phyloP scores from a whole-genome alignment of 23 tunicate species.

The Diplosoma virens region DNA sequence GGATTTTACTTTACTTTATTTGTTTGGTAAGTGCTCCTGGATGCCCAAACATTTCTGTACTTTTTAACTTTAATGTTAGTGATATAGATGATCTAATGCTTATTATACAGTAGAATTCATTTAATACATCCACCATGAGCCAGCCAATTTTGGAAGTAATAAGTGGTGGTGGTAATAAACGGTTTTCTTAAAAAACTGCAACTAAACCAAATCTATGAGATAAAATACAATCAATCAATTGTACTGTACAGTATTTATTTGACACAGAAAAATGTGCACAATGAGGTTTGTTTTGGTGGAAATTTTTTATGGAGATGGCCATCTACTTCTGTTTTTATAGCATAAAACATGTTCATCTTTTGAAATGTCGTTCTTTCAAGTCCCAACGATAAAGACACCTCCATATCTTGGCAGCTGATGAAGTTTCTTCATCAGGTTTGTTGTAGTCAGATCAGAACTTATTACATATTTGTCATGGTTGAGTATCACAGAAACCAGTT shows the following conservation, averaged over 20 bases:
- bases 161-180: constrained; percentile 5
- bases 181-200: background rate
- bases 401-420: constrained; percentile 20
- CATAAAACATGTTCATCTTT: constrained; percentile 16
- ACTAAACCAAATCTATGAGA: constrained; percentile 1
- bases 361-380: constrained; percentile 25
- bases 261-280: constrained; percentile 19
- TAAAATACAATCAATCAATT: constrained; percentile 1
- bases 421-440: constrained; percentile 21
- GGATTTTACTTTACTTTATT: no score
- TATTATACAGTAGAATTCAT: no score
- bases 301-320: constrained; percentile 15
- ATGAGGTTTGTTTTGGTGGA: constrained; percentile 24
- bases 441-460: constrained; percentile 6
- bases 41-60: no score
- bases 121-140: no score
- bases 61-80: no score
- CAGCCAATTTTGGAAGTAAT: constrained; percentile 6
- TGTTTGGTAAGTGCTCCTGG: no score
- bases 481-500: constrained; percentile 7
- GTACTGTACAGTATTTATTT: constrained; percentile 5
- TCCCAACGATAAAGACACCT: constrained; percentile 20
- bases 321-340: constrained; percentile 29
- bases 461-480: background rate
- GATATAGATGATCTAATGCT: no score